A percentile compares a stretch with the other conserved stretches of the same genome.
Evolutionary conservation across 2,888 invertebrate genomes (phyloP).

Genomic region (Epinotia brunnichana): DNA sequence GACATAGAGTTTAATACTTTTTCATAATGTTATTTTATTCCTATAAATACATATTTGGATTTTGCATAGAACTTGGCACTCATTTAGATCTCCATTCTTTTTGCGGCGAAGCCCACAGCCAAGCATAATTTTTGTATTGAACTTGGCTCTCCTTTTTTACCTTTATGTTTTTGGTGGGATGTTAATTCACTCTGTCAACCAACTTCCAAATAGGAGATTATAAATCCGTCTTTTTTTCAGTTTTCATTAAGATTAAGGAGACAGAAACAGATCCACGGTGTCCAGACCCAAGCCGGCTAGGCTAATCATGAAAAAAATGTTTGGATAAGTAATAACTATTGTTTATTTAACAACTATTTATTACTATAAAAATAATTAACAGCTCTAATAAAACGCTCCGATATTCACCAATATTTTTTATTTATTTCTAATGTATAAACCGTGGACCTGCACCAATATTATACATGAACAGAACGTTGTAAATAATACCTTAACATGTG

Average conservation of each 20-base stretch:
- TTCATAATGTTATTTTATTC: no score
- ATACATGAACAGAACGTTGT: no score
- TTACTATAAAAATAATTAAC: not conserved
- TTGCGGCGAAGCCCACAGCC: no score
- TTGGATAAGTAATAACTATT: not conserved
- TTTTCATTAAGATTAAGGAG: conserved; percentile 77
- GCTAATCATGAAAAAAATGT: conserved; percentile 17
- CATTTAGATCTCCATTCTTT: no score
- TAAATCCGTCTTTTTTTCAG: conserved; percentile 53
- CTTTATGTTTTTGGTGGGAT: no score
- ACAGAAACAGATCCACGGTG: conserved; percentile 65
- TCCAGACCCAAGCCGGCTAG: conserved; percentile 67
- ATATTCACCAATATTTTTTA: not conserved
- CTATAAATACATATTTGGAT: no score
- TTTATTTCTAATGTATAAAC: not conserved
- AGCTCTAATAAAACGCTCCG: not conserved
- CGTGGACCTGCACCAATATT: not conserved
- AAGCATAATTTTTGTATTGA: no score
- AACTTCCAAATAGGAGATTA: not conserved
- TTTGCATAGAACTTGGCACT: no score
- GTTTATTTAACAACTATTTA: not conserved
- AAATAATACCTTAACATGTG: no score
- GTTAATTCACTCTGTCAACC: not conserved
- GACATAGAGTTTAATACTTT: no score
- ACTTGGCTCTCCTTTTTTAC: no score